Evolutionary conservation across 2,113 vertebrate species (phyloP), one percentile per base, ranked within the genome.

Genomic region (Dicrurus megarhynchus): DNA sequence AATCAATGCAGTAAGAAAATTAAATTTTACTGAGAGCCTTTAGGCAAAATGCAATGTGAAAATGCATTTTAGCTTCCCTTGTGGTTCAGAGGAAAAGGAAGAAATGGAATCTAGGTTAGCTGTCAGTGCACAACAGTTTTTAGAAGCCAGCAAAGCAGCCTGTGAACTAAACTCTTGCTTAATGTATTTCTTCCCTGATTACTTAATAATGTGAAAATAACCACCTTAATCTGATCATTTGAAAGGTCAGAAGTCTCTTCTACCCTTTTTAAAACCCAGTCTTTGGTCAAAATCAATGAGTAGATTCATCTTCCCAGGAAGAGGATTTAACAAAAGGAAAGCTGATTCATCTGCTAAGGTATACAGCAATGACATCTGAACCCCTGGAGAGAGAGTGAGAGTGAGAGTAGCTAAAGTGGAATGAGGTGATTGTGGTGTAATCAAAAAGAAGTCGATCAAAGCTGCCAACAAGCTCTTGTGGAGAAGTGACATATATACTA

Each of bases 1-100:
- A 99, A 99, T 99, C 99, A 98, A 99, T 99, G 98, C 91, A 97
- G 98, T 98, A 98, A 98, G 98, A 99, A 99, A 99, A 99, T 99
- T 99, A 98, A 99, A 99, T 99, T 99, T 99, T 98, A 98, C 98
- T 98, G 98, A 99, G 98, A 99, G 99, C 99, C 99, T 98, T 98
- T 98, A 99, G 98, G 98, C 98, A 99, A 98, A 99, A 98, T 99
- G 98, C 98, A 98, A 98, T 98, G 98, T 98, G 98, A 98, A 98
- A 99, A 98, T 98, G 98, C 98, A 98, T 99, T 99, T 98, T 98
- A 98, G 97, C 95, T 98, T 98, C 98, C 98, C 98, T 92, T 96
- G 98, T 98, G 98, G 91, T 98, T 98, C 97, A 97, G 94, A 98
- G 94, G 93, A 96, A 97, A 97, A 97, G 84, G 81, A 87, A 98